Evolutionary conservation across 1,140 invertebrate species (phyloP), one percentile per base, ranked within the genome.

Genomic region (Aphaenogaster rudis): DNA sequence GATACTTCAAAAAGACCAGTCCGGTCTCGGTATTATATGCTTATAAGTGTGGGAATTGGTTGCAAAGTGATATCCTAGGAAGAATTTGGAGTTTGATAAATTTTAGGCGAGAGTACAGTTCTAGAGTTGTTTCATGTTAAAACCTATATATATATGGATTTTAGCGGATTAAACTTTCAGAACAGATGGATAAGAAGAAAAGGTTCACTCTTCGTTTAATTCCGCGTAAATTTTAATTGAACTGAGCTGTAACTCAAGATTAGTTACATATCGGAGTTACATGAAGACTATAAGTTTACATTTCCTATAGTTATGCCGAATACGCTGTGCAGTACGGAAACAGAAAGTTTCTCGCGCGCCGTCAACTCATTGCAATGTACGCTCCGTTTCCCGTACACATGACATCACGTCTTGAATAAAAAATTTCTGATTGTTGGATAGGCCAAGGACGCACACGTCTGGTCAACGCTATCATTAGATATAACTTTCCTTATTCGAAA

Each of bases 331-430:
- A 63, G 28, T 50, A 50, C 28, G 28, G 80, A 84, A 84, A 84
- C 69, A 63, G 69, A 76, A 84, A 84, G 80, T 84, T 76, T 39
- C 69, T 45, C 9, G 57, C 67, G 54, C 52, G 45, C 45, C 5
- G 21, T 71, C 64, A 69, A 28, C 36, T 57, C 39, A 48, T 36
- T 72, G 42, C 52, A 48, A 82, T 61, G 80, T 36, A 48, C 80
- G 67, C 69, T 74, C 66, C 78, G 87, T 54, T 82, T 81, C 72
- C 21, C 86, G 89, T 81, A 54, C 15, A 86, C 88, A 82, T 86
- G 82, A 72, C 50, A 42, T 76, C 80, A 72, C 77, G 84, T 89
- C 17, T 50, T 50, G 69, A 84, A 84, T 74, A 74, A 84, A 84
- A 74, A 76, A 48, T 76, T 63, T 81, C 64, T 61, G 69, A 33